These are phyloP conservation scores for Argyrosomus japonicus DNA, from an alignment of 2,113 vertebrate genomes.

Conservation along the genomic window DNA sequence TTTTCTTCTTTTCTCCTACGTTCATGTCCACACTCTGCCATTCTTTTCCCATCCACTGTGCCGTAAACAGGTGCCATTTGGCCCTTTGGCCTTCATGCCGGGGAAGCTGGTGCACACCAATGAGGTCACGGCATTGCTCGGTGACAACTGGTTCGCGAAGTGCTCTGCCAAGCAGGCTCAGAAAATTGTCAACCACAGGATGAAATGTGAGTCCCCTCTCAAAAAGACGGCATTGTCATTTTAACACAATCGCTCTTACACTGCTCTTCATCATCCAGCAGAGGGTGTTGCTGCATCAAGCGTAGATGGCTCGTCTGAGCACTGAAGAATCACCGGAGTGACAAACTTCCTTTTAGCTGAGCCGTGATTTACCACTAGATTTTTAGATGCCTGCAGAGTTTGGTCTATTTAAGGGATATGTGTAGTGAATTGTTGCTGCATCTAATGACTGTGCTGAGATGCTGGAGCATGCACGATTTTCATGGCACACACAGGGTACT, in stretches of 20 bases:
- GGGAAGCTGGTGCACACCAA: conserved; percentile 96
- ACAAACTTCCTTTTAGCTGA: neutral
- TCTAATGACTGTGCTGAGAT: neutral
- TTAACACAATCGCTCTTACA: neutral
- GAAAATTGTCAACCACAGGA: conserved; percentile 91
- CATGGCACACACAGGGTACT: neutral
- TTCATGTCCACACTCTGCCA: conserved; percentile 1
- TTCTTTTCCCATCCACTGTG: neutral
- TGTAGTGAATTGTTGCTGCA: neutral
- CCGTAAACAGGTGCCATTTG: conserved; percentile 92
- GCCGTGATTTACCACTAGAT: neutral
- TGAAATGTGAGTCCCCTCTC: conserved; percentile 87
- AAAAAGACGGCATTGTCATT: neutral
- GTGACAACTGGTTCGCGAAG: conserved; percentile 98
- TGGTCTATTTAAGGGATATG: neutral
- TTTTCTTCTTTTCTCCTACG: neutral
- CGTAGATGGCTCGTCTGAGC: neutral
- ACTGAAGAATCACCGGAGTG: neutral
- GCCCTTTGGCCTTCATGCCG: conserved; percentile 97
- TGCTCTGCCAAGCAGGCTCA: conserved; percentile 95
- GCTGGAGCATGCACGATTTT: neutral
- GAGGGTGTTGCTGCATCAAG: conserved; percentile 57
- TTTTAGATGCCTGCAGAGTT: neutral
- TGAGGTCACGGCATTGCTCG: conserved; percentile 94
- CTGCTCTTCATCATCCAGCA: conserved; percentile 54